A percentile compares a stretch with the other conserved stretches of the same genome.
Evolutionary conservation across 92 coral and sea anemone genomes (phyloP).

Genomic region (Porites divaricata): DNA sequence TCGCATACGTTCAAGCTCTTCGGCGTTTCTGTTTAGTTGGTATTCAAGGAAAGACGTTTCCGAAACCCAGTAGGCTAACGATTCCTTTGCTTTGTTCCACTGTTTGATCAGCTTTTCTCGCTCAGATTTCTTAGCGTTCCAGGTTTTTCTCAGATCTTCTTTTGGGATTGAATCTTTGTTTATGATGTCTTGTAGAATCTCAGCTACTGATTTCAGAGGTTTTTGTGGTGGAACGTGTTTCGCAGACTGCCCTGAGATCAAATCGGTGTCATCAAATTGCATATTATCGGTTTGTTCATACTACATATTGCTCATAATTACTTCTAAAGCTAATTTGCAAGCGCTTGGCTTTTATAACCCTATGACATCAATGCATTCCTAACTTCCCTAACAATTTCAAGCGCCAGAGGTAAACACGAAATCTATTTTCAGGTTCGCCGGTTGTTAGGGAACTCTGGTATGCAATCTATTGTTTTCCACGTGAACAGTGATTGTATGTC

Average conservation of each 20-base stretch:
- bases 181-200: slow-evolving; percentile 30
- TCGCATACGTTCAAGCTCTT: slow-evolving; percentile 52
- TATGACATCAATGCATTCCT: too few species aligned
- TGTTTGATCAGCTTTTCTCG: slow-evolving; percentile 58
- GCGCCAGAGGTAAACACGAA: too few species aligned
- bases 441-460: too few species aligned
- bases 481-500: too few species aligned
- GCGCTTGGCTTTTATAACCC: slow-evolving; percentile 18
- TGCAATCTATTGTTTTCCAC: too few species aligned
- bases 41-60: slow-evolving; percentile 49
- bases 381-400: too few species aligned
- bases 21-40: slow-evolving; percentile 34
- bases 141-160: slow-evolving; percentile 53
- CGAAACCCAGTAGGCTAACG: slow-evolving; percentile 46
- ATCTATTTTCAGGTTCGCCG: too few species aligned
- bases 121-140: slow-evolving; percentile 60
- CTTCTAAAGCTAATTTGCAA: slow-evolving; percentile 54
- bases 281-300: slow-evolving; percentile 45
- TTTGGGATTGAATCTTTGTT: slow-evolving; percentile 51
- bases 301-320: slow-evolving; percentile 50
- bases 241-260: slow-evolving; percentile 42
- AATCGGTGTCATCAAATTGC: slow-evolving; percentile 56
- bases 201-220: slow-evolving; percentile 37
- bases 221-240: slow-evolving; percentile 33
- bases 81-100: slow-evolving; percentile 62